These are phyloP conservation scores for Temnothorax unifasciatus DNA, from an alignment of 2,888 invertebrate genomes.

Conservation along the genomic window DNA sequence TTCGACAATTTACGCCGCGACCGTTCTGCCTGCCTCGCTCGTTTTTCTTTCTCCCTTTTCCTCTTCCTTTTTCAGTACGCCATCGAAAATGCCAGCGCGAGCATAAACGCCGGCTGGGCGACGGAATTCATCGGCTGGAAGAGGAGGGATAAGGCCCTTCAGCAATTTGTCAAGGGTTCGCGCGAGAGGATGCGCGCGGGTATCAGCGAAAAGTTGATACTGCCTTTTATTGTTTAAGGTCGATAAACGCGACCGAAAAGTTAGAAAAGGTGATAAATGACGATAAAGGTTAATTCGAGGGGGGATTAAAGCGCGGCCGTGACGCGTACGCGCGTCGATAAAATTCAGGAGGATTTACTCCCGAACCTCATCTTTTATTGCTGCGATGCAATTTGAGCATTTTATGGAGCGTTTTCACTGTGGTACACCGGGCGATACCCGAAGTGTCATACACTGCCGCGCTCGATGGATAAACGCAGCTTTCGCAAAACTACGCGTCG, in stretches of 20 bases:
- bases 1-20: conserved; percentile 62
- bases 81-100: conserved; percentile 66
- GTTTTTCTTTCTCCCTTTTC: conserved; percentile 40
- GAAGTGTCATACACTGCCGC: conserved; percentile 62
- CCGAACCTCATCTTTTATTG: conserved; percentile 65
- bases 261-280: conserved; percentile 40
- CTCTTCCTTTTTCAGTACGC: conserved; percentile 23
- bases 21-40: conserved; percentile 23
- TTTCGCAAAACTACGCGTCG: conserved; percentile 61
- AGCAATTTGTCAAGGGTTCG: conserved; percentile 31
- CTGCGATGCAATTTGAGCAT: conserved; percentile 60
- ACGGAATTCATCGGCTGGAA: conserved; percentile 59
- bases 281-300: conserved; percentile 25
- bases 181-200: not conserved
- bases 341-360: conserved; percentile 44
- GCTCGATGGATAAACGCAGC: conserved; percentile 61
- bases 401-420: conserved; percentile 61
- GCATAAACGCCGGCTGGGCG: conserved; percentile 66
- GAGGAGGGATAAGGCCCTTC: not conserved
- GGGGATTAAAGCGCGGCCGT: conserved; percentile 2
- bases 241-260: conserved; percentile 22
- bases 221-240: conserved; percentile 44
- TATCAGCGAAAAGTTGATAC: conserved; percentile 45
- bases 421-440: conserved; percentile 37
- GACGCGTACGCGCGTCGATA: conserved; percentile 24